Evolutionary conservation across 2,113 vertebrate genomes (phyloP).

Genomic region (Collichthys lucidus): DNA sequence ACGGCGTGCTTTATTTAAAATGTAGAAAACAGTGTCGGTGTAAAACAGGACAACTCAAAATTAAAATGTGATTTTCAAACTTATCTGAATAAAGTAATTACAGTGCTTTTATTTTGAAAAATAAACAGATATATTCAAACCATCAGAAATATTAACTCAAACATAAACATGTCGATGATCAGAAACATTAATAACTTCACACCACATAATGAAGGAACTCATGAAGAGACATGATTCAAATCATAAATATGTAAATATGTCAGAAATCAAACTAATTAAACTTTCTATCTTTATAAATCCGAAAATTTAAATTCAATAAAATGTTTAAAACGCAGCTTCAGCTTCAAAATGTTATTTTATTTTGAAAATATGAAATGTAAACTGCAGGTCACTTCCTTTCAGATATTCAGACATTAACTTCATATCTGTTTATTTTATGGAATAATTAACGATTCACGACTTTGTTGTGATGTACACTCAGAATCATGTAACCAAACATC

Average conservation of each 20-base stretch:
- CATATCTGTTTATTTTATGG: no score
- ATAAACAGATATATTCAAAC: background rate
- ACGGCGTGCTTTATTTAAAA: conserved; percentile 8
- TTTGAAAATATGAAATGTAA: background rate
- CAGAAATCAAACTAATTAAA: background rate
- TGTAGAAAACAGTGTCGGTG: conserved; percentile 23
- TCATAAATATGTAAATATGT: background rate
- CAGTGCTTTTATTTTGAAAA: background rate
- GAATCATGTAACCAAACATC: no score
- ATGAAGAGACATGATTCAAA: background rate
- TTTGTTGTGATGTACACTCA: no score
- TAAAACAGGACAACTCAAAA: background rate
- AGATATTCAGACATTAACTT: no score
- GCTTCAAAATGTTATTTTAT: background rate
- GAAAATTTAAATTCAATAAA: background rate
- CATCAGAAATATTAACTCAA: background rate
- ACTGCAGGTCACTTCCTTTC: background rate
- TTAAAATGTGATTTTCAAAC: background rate
- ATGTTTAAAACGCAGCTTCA: background rate
- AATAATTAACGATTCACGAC: no score
- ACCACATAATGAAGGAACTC: no score
- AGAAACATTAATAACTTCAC: background rate
- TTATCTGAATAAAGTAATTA: background rate
- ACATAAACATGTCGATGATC: background rate
- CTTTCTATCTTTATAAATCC: background rate